phyloP scores from a whole-genome alignment of 2,113 vertebrate genomes.

The Otocyon megalotis region DNA sequence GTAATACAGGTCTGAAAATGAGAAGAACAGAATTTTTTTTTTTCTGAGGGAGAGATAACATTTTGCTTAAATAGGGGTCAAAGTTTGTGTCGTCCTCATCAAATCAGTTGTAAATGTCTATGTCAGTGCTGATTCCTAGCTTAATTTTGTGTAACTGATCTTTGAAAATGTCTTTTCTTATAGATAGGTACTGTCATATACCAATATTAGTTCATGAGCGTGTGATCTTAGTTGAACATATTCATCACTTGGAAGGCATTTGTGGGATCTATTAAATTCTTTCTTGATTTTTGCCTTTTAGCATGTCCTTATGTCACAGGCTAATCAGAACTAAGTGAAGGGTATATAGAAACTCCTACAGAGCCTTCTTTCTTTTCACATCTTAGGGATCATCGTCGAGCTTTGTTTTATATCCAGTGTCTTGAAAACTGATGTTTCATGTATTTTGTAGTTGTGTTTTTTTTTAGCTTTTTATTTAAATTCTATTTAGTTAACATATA shows the following conservation, averaged over 20 bases:
- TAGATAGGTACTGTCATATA: neutral
- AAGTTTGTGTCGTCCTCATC: neutral
- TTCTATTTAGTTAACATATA: neutral
- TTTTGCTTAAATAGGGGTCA: neutral
- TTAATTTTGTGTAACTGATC: neutral
- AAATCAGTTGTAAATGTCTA: neutral
- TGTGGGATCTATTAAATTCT: neutral
- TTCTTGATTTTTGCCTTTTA: neutral
- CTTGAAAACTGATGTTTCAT: neutral
- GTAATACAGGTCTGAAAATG: neutral
- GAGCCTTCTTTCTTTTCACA: rapidly evolving
- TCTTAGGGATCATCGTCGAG: neutral
- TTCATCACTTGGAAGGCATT: neutral
- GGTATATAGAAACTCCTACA: neutral
- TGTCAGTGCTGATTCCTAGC: neutral
- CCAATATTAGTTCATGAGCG: rapidly evolving
- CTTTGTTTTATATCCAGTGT: neutral
- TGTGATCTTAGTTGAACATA: neutral
- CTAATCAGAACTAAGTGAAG: neutral
- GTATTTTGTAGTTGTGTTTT: neutral
- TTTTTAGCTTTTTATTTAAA: neutral
- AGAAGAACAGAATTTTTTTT: neutral
- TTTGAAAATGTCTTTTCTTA: neutral
- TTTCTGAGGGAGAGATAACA: neutral
- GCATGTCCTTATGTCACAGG: neutral